Conservation (phyloP, 2,797 vertebrate genomes). For the Taenioides sp. region DNA sequence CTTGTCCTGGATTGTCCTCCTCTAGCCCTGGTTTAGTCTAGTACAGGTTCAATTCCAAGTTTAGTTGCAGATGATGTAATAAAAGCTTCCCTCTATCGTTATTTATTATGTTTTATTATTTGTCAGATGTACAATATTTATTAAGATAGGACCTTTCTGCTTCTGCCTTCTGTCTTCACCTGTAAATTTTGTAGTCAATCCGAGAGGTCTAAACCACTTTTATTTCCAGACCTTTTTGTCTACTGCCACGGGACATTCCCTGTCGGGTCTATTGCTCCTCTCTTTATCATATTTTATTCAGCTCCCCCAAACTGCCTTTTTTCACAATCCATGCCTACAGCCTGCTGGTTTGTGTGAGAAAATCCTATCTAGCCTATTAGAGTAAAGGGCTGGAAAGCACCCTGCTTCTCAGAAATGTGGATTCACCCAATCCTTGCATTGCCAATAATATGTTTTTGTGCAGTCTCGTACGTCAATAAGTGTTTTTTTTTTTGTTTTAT, state of each 20-base stretch:
- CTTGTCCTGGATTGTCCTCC: too few species aligned
- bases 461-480: slow-evolving; percentile 35
- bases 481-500: slow-evolving; percentile 45
- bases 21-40: too few species aligned
- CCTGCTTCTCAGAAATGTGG: slow-evolving; percentile 44
- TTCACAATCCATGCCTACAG: slow-evolving; percentile 46
- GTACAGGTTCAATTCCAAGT: too few species aligned
- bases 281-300: slow-evolving; percentile 37
- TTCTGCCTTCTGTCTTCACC: slow-evolving; percentile 19
- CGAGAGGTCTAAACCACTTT: slow-evolving; percentile 38
- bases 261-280: slow-evolving; percentile 19
- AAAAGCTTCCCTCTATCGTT: neutral
- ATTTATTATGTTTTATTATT: neutral
- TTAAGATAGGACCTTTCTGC: neutral
- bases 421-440: slow-evolving; percentile 65
- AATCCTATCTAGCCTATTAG: slow-evolving; percentile 57
- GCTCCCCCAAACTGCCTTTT: slow-evolving; percentile 35
- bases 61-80: too few species aligned
- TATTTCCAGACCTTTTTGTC: slow-evolving; percentile 45
- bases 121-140: neutral
- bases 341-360: slow-evolving; percentile 38
- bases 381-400: slow-evolving; percentile 45
- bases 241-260: slow-evolving; percentile 49
- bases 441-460: slow-evolving; percentile 43
- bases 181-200: slow-evolving; percentile 22